Evolutionary conservation across 2,888 invertebrate species (phyloP).

Genomic region (Drosophila hamatofila): DNA sequence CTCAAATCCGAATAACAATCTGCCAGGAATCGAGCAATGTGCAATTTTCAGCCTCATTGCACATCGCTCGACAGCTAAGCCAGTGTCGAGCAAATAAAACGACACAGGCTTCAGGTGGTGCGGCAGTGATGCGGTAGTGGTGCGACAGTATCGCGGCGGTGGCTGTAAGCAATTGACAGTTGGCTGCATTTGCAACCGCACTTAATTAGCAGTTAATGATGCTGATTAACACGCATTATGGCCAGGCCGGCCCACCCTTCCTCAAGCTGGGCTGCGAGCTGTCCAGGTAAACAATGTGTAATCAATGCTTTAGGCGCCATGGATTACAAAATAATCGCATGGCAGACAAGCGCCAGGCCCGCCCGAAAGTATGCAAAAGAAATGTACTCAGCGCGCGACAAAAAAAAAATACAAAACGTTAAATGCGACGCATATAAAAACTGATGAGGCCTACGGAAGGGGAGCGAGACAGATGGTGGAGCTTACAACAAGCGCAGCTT

Average conservation of each 20-base stretch:
- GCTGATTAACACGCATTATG: constrained; percentile 82
- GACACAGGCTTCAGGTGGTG: constrained; percentile 11
- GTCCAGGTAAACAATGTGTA: constrained; percentile 63
- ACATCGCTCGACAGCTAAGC: constrained; percentile 27
- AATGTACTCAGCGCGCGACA: constrained; percentile 26
- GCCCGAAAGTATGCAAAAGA: constrained; percentile 77
- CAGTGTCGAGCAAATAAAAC: constrained; percentile 28
- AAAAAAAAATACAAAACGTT: constrained; percentile 39
- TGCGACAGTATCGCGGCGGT: constrained; percentile 26
- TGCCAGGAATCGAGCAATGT: constrained; percentile 25
- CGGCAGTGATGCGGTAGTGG: constrained; percentile 32
- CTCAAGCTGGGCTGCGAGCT: constrained; percentile 6
- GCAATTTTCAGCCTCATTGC: constrained; percentile 73
- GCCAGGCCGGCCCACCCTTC: constrained; percentile 15
- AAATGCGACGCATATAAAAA: constrained; percentile 66
- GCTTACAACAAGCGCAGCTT: constrained; percentile 45
- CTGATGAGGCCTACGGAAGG: constrained; percentile 49
- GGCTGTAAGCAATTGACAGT: constrained; percentile 73
- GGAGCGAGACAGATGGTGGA: constrained; percentile 10
- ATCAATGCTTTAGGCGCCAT: constrained; percentile 76
- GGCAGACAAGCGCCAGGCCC: constrained; percentile 33
- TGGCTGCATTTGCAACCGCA: constrained; percentile 81
- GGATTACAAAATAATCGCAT: constrained; percentile 78
- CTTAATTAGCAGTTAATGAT: constrained; percentile 82
- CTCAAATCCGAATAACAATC: constrained; percentile 39